Conservation (phyloP, 1,140 invertebrate species). For the Watersipora subatra region DNA sequence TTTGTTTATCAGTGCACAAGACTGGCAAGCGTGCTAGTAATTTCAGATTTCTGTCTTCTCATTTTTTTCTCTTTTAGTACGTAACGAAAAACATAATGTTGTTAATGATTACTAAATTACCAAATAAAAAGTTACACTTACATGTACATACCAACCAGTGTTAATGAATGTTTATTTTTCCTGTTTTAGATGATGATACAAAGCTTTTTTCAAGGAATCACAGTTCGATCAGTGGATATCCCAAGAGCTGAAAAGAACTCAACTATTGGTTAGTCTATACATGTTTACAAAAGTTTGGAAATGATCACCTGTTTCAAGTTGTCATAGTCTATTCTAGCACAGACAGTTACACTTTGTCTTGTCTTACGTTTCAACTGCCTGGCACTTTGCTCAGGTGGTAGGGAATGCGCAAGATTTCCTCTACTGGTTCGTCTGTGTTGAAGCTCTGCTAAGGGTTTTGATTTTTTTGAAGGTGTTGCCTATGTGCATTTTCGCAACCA, state of each 20-base stretch:
- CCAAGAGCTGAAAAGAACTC: not conserved
- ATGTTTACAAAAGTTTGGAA: too few species aligned
- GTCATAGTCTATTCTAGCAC: too few species aligned
- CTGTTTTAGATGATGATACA: not conserved
- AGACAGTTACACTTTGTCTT: too few species aligned
- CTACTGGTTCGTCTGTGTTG: too few species aligned
- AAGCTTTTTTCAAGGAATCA: not conserved
- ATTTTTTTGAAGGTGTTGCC: constrained; percentile 54
- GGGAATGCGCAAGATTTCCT: too few species aligned
- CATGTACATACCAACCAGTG: too few species aligned
- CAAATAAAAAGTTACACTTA: too few species aligned
- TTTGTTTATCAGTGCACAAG: not conserved
- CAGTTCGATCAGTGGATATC: not conserved
- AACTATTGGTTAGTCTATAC: not conserved
- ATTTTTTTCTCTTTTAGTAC: not conserved
- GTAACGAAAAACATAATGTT: not conserved
- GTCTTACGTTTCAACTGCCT: too few species aligned
- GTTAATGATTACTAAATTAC: too few species aligned
- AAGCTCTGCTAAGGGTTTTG: too few species aligned
- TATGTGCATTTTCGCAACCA: constrained; percentile 77
- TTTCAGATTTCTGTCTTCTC: not conserved
- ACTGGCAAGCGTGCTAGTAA: not conserved
- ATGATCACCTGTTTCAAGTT: too few species aligned
- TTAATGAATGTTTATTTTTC: not conserved
- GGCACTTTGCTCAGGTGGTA: too few species aligned